Evolutionary conservation across 2,888 invertebrate genomes (phyloP).

Genomic region (Ophion costatus): DNA sequence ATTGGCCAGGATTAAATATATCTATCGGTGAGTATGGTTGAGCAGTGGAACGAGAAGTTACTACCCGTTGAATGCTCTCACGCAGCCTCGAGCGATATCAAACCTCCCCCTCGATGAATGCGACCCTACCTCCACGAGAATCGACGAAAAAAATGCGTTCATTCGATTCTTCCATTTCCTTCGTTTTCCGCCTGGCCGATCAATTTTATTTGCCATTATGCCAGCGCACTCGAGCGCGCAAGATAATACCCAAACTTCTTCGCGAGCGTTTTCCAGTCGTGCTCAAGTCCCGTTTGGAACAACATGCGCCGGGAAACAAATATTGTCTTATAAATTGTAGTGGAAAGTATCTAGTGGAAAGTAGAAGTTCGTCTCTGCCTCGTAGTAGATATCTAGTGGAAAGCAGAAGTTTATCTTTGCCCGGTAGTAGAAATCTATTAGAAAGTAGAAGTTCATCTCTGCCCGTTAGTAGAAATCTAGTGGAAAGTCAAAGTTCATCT

Average conservation of each 20-base stretch:
- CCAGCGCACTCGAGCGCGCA: conserved; percentile 40
- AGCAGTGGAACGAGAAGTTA: conserved; percentile 45
- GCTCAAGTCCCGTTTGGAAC: neutral
- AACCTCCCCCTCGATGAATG: conserved; percentile 43
- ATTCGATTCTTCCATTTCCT: conserved; percentile 66
- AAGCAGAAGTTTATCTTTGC: too few relatives aligned
- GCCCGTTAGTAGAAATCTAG: too few relatives aligned
- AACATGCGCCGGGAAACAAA: neutral
- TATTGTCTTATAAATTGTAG: neutral
- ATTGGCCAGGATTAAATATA: neutral
- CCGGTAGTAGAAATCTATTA: too few relatives aligned
- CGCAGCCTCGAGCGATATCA: conserved; percentile 60
- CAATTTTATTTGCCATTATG: conserved; percentile 61
- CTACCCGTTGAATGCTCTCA: conserved; percentile 57
- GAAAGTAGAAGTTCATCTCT: too few relatives aligned
- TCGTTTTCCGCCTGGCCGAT: conserved; percentile 55
- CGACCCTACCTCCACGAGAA: neutral
- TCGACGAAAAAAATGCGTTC: conserved; percentile 48
- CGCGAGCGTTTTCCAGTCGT: neutral
- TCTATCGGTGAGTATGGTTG: neutral
- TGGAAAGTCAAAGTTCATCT: too few relatives aligned
- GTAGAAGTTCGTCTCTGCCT: neutral
- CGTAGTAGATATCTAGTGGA: too few relatives aligned
- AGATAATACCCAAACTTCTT: conserved; percentile 47
- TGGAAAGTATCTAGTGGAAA: neutral